A percentile compares a stretch with the other conserved stretches of the same genome.
These are phyloP conservation scores for Pseudopleuronectes americanus DNA, from an alignment of 2,797 vertebrate genomes.

Conservation along the genomic window DNA sequence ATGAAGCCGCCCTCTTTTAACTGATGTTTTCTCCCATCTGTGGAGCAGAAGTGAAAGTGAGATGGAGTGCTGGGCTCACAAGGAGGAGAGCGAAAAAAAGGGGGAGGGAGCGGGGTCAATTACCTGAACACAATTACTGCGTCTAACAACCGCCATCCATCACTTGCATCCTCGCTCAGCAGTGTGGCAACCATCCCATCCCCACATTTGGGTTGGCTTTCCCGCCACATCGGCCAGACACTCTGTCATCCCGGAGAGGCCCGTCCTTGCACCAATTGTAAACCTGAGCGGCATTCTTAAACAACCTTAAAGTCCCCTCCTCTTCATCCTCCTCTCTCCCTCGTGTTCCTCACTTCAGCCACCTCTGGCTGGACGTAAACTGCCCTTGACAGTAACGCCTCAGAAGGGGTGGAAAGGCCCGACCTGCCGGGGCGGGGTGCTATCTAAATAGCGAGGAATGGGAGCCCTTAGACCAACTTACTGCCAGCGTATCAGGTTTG, in stretches of 20 bases:
- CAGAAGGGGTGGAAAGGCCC: slow-evolving; percentile 55
- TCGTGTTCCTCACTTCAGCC: slow-evolving; percentile 42
- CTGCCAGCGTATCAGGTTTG: slow-evolving; percentile 60
- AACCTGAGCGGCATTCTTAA: slow-evolving; percentile 83
- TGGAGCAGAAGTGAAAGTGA: slow-evolving; percentile 64
- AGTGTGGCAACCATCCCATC: slow-evolving; percentile 68
- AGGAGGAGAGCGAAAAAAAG: slow-evolving; percentile 53
- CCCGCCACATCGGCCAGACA: slow-evolving; percentile 78
- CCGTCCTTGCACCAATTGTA: slow-evolving; percentile 71
- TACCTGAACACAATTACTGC: slow-evolving; percentile 86
- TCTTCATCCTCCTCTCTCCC: slow-evolving; percentile 41
- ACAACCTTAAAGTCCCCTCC: slow-evolving; percentile 46
- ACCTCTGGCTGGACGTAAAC: slow-evolving; percentile 55
- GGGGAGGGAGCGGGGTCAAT: slow-evolving; percentile 73
- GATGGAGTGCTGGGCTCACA: slow-evolving; percentile 67
- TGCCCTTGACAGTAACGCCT: slow-evolving; percentile 58
- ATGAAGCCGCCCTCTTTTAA: slow-evolving; percentile 31
- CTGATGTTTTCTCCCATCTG: slow-evolving; percentile 65
- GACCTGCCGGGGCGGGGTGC: slow-evolving; percentile 52
- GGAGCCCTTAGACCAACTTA: slow-evolving; percentile 48
- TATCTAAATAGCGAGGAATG: slow-evolving; percentile 60
- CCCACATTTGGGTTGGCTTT: slow-evolving; percentile 75
- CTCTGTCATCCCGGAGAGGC: slow-evolving; percentile 77
- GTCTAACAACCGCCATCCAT: slow-evolving; percentile 85
- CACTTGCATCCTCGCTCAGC: slow-evolving; percentile 75